Conservation (phyloP, 2,797 vertebrate genomes). For the Lacerta bilineata region DNA sequence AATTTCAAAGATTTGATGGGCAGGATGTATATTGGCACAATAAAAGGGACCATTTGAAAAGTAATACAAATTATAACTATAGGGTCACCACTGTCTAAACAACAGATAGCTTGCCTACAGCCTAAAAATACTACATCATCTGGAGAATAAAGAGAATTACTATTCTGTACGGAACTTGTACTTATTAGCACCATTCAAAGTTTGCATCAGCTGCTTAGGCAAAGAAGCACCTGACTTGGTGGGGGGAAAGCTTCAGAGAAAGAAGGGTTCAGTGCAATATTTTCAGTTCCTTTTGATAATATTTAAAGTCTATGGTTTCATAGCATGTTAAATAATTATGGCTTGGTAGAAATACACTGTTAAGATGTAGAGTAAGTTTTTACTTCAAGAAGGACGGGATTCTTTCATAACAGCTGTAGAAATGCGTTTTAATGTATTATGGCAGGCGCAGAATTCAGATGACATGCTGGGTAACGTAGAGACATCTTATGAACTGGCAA, state of each 20-base stretch:
- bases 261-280: slow-evolving; percentile 82
- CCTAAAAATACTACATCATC: slow-evolving; percentile 85
- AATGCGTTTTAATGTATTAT: slow-evolving; percentile 77
- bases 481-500: slow-evolving; percentile 68
- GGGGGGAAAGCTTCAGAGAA: slow-evolving; percentile 82
- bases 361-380: slow-evolving; percentile 76
- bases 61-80: slow-evolving; percentile 81
- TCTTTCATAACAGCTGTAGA: slow-evolving; percentile 71
- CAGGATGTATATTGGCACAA: slow-evolving; percentile 82
- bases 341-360: slow-evolving; percentile 79
- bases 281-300: slow-evolving; percentile 79
- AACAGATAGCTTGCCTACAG: slow-evolving; percentile 79
- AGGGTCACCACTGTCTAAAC: slow-evolving; percentile 81
- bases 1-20: slow-evolving; percentile 82
- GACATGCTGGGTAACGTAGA: slow-evolving; percentile 75
- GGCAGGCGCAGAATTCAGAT: slow-evolving; percentile 72
- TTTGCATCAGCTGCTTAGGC: slow-evolving; percentile 80
- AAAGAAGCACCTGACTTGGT: slow-evolving; percentile 78
- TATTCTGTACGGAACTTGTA: slow-evolving; percentile 80
- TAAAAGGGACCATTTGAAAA: slow-evolving; percentile 80
- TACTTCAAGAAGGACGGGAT: slow-evolving; percentile 73
- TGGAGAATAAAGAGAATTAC: slow-evolving; percentile 77
- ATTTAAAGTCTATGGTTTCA: slow-evolving; percentile 80
- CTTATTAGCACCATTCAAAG: slow-evolving; percentile 89
- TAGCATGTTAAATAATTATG: slow-evolving; percentile 85